These are phyloP conservation scores for Himalopsyche tibetana DNA, from an alignment of 2,888 invertebrate species.

Conservation along the genomic window DNA sequence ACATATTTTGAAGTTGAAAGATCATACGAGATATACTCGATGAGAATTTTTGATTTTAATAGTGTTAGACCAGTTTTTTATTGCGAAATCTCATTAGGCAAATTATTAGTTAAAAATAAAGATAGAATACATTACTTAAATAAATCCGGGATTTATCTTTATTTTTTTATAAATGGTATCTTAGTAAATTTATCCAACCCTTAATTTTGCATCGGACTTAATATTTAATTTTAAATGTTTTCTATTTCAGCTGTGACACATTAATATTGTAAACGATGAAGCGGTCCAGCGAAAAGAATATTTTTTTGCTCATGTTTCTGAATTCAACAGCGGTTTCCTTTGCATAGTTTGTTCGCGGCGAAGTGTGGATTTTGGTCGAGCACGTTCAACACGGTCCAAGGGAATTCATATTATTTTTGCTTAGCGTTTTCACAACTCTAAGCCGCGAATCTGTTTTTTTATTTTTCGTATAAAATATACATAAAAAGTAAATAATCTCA, in stretches of 20 bases:
- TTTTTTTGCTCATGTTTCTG: not conserved
- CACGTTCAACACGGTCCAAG: slow-evolving; percentile 1
- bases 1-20: no score
- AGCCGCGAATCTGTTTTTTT: not conserved
- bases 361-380: slow-evolving; percentile 35
- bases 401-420: slow-evolving; percentile 1
- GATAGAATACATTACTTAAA: no score
- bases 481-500: not conserved
- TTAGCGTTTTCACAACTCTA: slow-evolving; percentile 1
- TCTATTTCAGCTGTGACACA: not conserved
- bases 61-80: no score
- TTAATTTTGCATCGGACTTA: not conserved
- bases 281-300: not conserved
- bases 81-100: no score
- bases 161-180: no score
- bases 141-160: no score
- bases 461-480: not conserved
- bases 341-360: not conserved
- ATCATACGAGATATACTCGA: no score
- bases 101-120: no score
- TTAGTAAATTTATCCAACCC: no score
- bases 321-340: not conserved
- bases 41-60: no score
- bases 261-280: not conserved
- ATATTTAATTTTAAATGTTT: not conserved